Evolutionary conservation across 2,797 vertebrate species (phyloP), one percentile per base, ranked within the genome.

Genomic region (Varecia variegata): DNA sequence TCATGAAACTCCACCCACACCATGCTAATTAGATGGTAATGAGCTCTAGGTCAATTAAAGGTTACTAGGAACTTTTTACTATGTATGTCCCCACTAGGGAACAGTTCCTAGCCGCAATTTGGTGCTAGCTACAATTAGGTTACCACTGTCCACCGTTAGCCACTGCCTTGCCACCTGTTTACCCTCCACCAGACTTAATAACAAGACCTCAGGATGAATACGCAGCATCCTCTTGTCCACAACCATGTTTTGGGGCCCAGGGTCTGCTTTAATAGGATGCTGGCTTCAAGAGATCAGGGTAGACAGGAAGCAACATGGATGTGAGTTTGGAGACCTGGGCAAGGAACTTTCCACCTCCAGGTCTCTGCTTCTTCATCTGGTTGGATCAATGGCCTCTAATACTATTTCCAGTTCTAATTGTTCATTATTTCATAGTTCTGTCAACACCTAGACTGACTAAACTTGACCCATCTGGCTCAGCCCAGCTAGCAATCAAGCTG

Each of bases 221-320:
- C 40, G 17, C 3, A 11, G 8, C 0, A 1, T 30, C 43, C 50
- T 35, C 60, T 54, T 18, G 47, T 38, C 17, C 25, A 20, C 32
- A 20, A 17, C 50, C 0, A 0, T 32, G 38, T 45, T 21, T 68
- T 25, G 8, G 74, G 47, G 23, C 18, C 45, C 32, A 23, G 9
- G 2, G 10, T 21, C 56, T n/a, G 18, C 35, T 45, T 80, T 1
- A 0, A 38, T 3, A 54, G n/a, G 8, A 14, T 0, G 10, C n/a
- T 60, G 20, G 27, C 40, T 81, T 85, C 30, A 38, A 23, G 56
- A 40, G 13, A n/a, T 20, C 10, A 77, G 15, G 13, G 27, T 7
- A 67, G 40, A 27, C 58, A 14, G 68, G 30, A 38, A 1, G 12
- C 70, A 52, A 27, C 40, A 21, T 8, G 15, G 11, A 23, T 3